Evolutionary conservation across 2,888 invertebrate species (phyloP).

Genomic region (Neocrepidodera transversa): DNA sequence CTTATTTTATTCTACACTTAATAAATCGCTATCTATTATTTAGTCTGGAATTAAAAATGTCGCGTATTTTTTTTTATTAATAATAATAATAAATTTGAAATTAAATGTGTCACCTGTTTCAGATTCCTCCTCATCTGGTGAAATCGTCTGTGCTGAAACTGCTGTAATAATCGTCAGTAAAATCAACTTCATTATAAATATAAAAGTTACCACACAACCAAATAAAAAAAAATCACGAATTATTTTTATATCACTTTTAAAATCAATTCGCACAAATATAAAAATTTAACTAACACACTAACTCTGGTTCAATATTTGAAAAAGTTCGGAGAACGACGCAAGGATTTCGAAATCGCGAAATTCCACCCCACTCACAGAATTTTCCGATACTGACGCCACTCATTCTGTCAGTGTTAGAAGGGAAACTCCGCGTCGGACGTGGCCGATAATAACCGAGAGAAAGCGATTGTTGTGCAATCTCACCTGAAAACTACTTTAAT

Average conservation of each 20-base stretch:
- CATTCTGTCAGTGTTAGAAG: slow-evolving; percentile 55
- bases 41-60: no score
- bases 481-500: slow-evolving; percentile 56
- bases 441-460: slow-evolving; percentile 41
- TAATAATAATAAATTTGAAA: not conserved
- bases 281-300: no score
- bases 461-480: slow-evolving; percentile 43
- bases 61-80: no score
- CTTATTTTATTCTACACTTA: no score
- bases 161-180: slow-evolving; percentile 37
- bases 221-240: slow-evolving; percentile 1
- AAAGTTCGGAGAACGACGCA: slow-evolving; percentile 15
- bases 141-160: slow-evolving; percentile 47
- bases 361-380: slow-evolving; percentile 50
- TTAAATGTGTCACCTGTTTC: slow-evolving; percentile 45
- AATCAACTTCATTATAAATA: slow-evolving; percentile 27
- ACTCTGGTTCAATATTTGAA: slow-evolving; percentile 1
- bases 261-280: not conserved
- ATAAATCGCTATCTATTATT: no score
- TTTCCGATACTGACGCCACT: slow-evolving; percentile 58
- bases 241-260: not conserved
- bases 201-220: slow-evolving; percentile 4
- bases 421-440: slow-evolving; percentile 51
- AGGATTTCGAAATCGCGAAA: slow-evolving; percentile 40
- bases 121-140: slow-evolving; percentile 48